Base-by-base conservation (phyloP, 2,113 vertebrate genomes). In the Gallinago paraguaiae region DNA sequence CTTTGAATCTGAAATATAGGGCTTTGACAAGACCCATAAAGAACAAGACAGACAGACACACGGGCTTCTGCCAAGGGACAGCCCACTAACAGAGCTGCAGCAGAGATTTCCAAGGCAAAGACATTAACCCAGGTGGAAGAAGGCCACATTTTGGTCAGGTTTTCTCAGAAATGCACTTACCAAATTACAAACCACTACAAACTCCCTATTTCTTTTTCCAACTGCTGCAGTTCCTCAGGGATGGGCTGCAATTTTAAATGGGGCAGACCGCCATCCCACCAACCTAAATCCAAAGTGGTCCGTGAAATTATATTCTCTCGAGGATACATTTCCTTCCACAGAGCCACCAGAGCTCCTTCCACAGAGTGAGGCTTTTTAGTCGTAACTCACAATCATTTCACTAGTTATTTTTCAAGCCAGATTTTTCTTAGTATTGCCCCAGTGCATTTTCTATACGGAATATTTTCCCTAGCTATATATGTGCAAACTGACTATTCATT, bases 401-500 rank as follows among this genome's bases (percentile, higher is more conserved):
- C 54, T 10, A n/a, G 80, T 78, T 45, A 24, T 33, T 95, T 77
- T 94, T 68, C 79, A 91, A 89, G 41, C 74, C 41, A 86, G 41
- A 35, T 37, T 60, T 51, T 92, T 69, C 57, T 86, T 65, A 63
- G 39, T 48, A 39, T 92, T 64, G 82, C 53, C 53, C 75, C 59
- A 68, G 51, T 86, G 87, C 50, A 7, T 31, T 65, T 65, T n/a
- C 39, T 22, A 6, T 5, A 54, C 4, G 51, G 33, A 90, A 2
- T 33, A 35, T 25, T 67, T 75, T 74, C 82, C 89, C 70, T 48
- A 72, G 77, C 56, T 31, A 23, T 56, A 19, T 81, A 60, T 95
- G 87, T 97, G 88, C 92, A 97, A 97, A 97, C 56, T 72, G 92
- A 90, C 13, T 27, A 15, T 65, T 96, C 84, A 75, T 96, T 94